Base-by-base conservation (phyloP, 2,888 invertebrate genomes). In the Lithophane leautieri region DNA sequence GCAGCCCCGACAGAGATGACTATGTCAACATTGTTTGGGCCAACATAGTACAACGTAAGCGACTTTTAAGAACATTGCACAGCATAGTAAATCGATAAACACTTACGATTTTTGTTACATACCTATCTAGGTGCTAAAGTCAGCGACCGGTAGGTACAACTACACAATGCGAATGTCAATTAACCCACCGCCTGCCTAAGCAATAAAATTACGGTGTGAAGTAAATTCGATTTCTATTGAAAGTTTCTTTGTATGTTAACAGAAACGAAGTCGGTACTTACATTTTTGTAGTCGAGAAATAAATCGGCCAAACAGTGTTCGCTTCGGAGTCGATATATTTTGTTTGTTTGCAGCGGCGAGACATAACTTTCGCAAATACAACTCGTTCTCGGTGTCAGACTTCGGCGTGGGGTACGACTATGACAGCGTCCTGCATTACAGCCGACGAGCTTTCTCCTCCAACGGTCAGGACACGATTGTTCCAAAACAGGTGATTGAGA, bases 371-470 rank as follows among this genome's bases (percentile, higher is more conserved):
- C 97, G 97, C 81, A 98, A 98, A 92, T 98, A 98, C 91, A 97
- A 97, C 76, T 95, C 96, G 70, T 96, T 97, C 71, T 94, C 97
- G 40, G 97, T 98, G 58, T 97, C 97, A 11, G 97, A 97, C 91
- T 98, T 97, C 89, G 97, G 97, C 22, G 97, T 97, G 61, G 96
- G 96, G 22, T 98, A 98, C 89, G 98, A 98, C 94, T 98, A 98
- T 89, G 97, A 97, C 76, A 98, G 98, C 91, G 97, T 98, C 50
- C 97, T 98, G 97, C 98, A 98, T 91, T 98, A 98, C 89, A 97
- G 97, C 85, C 96, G 97, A 60, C 95, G 97, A 85, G 98, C 98
- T 68, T 98, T 98, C 93, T 97, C 98, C 47, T 96, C 96, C 87
- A 97, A 98, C 91, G 97, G 97, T 11, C 94, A 97, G 91, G 96